phyloP scores from a whole-genome alignment of 2,113 vertebrate species.

The Patagioenas fasciata region DNA sequence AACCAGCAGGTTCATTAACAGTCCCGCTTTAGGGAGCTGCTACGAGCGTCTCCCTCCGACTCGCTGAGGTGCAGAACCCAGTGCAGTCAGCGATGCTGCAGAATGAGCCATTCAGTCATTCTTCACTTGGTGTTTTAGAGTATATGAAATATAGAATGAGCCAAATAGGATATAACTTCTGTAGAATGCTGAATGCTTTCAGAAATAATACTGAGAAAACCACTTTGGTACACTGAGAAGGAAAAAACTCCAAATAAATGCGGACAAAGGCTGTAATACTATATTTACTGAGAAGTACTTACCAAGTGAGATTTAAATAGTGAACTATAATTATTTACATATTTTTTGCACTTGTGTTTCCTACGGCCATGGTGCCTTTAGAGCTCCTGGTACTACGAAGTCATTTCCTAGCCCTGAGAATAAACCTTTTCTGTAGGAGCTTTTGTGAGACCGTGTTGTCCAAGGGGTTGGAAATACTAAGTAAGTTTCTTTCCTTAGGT shows the following conservation, averaged over 20 bases:
- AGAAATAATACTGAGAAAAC: not conserved
- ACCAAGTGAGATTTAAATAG: not conserved
- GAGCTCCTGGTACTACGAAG: not conserved
- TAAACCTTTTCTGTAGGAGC: not conserved
- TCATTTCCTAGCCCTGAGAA: not conserved
- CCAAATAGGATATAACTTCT: not conserved
- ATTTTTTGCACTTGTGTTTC: not conserved
- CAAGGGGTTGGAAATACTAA: not conserved
- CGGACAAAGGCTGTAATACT: not conserved
- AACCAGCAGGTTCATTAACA: not conserved
- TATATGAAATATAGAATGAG: not conserved
- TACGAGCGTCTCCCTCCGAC: accelerated
- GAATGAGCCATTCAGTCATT: not conserved
- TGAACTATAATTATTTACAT: not conserved
- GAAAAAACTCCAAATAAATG: not conserved
- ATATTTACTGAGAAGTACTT: not conserved
- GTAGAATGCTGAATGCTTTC: not conserved
- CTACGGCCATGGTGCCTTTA: not conserved
- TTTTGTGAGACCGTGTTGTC: not conserved
- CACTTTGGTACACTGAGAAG: not conserved
- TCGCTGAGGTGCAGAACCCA: not conserved
- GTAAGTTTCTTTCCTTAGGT: slow-evolving; percentile 73
- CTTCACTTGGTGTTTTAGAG: not conserved
- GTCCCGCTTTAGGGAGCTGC: not conserved
- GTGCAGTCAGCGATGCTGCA: no score